phyloP scores from a whole-genome alignment of 1,140 invertebrate genomes.

The Melitaea cinxia region DNA sequence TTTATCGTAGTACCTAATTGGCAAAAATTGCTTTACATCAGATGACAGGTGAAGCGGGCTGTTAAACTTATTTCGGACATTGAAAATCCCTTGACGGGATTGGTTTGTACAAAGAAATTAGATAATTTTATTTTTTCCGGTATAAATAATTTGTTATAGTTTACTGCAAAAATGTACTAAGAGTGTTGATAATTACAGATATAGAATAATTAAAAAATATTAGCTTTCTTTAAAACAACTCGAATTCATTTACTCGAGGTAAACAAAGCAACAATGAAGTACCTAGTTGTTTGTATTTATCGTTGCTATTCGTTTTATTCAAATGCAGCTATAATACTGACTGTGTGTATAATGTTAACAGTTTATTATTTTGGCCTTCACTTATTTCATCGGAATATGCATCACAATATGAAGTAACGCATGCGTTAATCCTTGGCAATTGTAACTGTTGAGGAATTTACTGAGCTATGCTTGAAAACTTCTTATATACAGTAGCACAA shows the following conservation, averaged over 20 bases:
- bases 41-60: too few species aligned
- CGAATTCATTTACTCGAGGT: neutral
- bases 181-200: too few species aligned
- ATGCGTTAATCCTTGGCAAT: constrained; percentile 36
- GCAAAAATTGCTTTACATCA: too few species aligned
- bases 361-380: constrained; percentile 40
- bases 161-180: too few species aligned
- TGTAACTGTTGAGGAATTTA: constrained; percentile 34
- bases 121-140: too few species aligned
- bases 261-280: neutral
- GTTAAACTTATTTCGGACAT: too few species aligned
- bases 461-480: constrained; percentile 11
- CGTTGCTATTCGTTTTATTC: constrained; percentile 33
- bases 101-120: too few species aligned
- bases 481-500: constrained; percentile 17
- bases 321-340: constrained; percentile 33
- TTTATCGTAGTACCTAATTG: too few species aligned
- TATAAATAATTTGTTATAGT: too few species aligned
- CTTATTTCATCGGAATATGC: constrained; percentile 34
- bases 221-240: neutral
- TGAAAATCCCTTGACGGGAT: too few species aligned
- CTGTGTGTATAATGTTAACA: constrained; percentile 30
- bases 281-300: neutral
- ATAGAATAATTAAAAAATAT: too few species aligned
- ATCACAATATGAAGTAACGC: constrained; percentile 36